These are phyloP conservation scores for Idaea straminata DNA, from an alignment of 2,888 invertebrate species.

Conservation along the genomic window DNA sequence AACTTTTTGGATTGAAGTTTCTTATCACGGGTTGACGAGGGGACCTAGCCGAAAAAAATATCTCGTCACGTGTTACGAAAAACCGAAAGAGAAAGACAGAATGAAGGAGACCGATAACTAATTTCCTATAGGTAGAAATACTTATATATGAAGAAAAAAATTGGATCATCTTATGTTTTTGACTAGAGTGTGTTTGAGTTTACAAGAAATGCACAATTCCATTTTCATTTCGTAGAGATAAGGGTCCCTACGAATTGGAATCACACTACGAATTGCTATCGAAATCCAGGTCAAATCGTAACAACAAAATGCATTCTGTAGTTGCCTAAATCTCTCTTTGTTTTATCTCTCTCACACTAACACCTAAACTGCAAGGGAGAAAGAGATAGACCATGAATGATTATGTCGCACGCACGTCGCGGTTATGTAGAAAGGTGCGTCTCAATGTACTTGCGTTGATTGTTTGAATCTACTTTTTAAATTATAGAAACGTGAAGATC, in stretches of 20 bases:
- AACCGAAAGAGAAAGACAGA: too few relatives aligned
- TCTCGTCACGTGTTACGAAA: too few relatives aligned
- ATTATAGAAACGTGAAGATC: conserved; percentile 1
- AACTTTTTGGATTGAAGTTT: too few relatives aligned
- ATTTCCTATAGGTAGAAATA: too few relatives aligned
- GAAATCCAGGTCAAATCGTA: conserved; percentile 24
- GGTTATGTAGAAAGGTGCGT: conserved; percentile 32
- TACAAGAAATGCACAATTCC: too few relatives aligned
- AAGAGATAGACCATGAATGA: conserved; percentile 18
- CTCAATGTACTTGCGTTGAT: conserved; percentile 20
- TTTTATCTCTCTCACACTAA: conserved; percentile 18
- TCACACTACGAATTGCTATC: background rate
- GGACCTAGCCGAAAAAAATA: too few relatives aligned
- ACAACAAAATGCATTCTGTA: conserved; percentile 28
- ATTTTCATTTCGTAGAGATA: too few relatives aligned
- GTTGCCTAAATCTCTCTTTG: conserved; percentile 29
- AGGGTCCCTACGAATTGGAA: background rate
- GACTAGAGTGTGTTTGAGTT: too few relatives aligned
- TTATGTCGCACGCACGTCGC: conserved; percentile 30
- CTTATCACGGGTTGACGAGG: too few relatives aligned
- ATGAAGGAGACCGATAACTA: too few relatives aligned
- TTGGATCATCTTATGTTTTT: too few relatives aligned
- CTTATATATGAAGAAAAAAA: too few relatives aligned
- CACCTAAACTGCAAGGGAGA: conserved; percentile 8
- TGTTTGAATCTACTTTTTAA: conserved; percentile 13